Evolutionary conservation across 2,797 vertebrate genomes (phyloP).

Genomic region (Antrozous pallidus): DNA sequence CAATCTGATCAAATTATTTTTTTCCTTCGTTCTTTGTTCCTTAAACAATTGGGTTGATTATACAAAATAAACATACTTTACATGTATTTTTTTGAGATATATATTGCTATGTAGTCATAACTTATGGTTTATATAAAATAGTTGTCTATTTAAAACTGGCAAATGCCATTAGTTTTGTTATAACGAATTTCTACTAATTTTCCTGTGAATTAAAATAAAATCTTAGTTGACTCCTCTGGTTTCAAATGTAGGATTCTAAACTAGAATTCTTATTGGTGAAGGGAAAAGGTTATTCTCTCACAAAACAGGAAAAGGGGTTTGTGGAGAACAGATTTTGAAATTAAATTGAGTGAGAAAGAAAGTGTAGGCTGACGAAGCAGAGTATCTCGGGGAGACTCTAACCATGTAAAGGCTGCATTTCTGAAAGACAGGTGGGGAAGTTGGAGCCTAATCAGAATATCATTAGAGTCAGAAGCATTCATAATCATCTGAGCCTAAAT

Average conservation of each 20-base stretch:
- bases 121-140: constrained; percentile 6
- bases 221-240: not conserved
- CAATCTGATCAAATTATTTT: not conserved
- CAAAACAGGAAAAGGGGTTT: not conserved
- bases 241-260: constrained; percentile 13
- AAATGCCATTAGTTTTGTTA: not conserved
- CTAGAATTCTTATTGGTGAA: not conserved
- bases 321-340: not conserved
- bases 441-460: not conserved
- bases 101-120: not conserved
- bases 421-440: not conserved
- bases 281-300: not conserved
- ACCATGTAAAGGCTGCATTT: not conserved
- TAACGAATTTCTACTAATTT: not conserved
- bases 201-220: constrained; percentile 12
- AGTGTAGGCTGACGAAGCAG: not conserved
- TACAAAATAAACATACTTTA: not conserved
- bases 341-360: not conserved
- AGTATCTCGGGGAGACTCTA: not conserved
- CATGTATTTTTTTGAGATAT: not conserved
- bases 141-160: not conserved
- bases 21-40: not conserved
- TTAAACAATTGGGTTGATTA: constrained; percentile 5
- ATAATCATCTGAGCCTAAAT: not conserved
- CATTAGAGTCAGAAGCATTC: not conserved